Base-by-base conservation (phyloP, 1,140 invertebrate genomes). In the Gryon sp. region DNA sequence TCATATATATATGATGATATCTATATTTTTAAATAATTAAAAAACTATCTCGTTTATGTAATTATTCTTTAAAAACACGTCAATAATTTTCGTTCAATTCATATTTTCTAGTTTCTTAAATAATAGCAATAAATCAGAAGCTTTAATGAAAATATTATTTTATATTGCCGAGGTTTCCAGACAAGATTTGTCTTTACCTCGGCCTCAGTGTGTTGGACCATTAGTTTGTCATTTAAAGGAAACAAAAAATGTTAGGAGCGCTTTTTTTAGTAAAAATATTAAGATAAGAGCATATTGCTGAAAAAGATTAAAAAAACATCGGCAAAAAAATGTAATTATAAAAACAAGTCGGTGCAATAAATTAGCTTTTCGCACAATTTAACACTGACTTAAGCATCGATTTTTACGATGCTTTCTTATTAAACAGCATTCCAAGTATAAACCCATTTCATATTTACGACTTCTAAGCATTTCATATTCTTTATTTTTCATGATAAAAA, bases 71-170 rank as follows among this genome's bases (percentile, higher is more conserved):
- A n/a, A n/a, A n/a, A n/a, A n/a, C n/a, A n/a, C n/a, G n/a, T n/a
- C n/a, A n/a, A n/a, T n/a, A n/a, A n/a, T n/a, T n/a, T n/a, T n/a
- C n/a, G n/a, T n/a, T n/a, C n/a, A n/a, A n/a, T n/a, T n/a, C n/a
- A n/a, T n/a, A n/a, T n/a, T n/a, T n/a, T n/a, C n/a, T n/a, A n/a
- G n/a, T n/a, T n/a, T n/a, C n/a, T n/a, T n/a, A n/a, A 83, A 84
- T 82, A 81, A 80, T 80, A 70, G 46, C 78, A 53, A 85, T 85
- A 85, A 85, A 85, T 83, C 83, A 84, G 69, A 63, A 74, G 73
- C 70, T 75, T 84, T 85, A 84, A 85, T 85, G 83, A 84, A 84
- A 85, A 84, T 84, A 82, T 82, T 81, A 65, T 81, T 81, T 76
- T 76, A 81, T 81, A 77, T 79, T 43, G 57, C 75, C 62, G 60